These are phyloP conservation scores for Himalopsyche tibetana DNA, from an alignment of 2,888 invertebrate genomes.

Conservation along the genomic window DNA sequence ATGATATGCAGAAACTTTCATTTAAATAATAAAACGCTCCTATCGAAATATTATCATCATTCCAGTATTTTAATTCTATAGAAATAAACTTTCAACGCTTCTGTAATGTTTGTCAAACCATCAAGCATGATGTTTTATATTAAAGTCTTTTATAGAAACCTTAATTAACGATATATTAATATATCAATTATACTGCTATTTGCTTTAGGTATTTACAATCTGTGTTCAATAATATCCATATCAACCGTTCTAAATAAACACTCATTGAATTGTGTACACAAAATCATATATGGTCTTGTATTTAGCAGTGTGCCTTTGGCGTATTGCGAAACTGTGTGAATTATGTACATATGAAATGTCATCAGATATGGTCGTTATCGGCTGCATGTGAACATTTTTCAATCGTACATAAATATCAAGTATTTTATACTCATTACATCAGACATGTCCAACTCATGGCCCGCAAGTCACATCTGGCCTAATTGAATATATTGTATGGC, in stretches of 20 bases:
- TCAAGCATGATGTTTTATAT: too few species aligned
- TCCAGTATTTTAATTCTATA: too few species aligned
- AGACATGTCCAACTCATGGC: too few species aligned
- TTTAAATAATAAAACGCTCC: too few species aligned
- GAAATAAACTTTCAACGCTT: too few species aligned
- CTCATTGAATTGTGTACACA: background rate
- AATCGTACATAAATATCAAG: background rate
- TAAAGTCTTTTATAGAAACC: too few species aligned
- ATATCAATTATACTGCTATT: background rate
- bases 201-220: background rate
- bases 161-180: too few species aligned
- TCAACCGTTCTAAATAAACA: background rate
- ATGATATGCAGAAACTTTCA: too few species aligned
- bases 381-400: background rate
- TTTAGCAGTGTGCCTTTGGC: slow-evolving; percentile 10
- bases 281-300: background rate
- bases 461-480: too few species aligned
- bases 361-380: slow-evolving; percentile 22
- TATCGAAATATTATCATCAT: too few species aligned
- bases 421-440: background rate
- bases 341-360: slow-evolving; percentile 27
- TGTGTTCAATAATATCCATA: background rate
- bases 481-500: too few species aligned
- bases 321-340: slow-evolving; percentile 33
- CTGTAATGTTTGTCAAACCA: too few species aligned